Percentiles rank a stretch among this genome's conserved stretches.
phyloP scores from a whole-genome alignment of 2,797 vertebrate species.

The Prionace glauca region DNA sequence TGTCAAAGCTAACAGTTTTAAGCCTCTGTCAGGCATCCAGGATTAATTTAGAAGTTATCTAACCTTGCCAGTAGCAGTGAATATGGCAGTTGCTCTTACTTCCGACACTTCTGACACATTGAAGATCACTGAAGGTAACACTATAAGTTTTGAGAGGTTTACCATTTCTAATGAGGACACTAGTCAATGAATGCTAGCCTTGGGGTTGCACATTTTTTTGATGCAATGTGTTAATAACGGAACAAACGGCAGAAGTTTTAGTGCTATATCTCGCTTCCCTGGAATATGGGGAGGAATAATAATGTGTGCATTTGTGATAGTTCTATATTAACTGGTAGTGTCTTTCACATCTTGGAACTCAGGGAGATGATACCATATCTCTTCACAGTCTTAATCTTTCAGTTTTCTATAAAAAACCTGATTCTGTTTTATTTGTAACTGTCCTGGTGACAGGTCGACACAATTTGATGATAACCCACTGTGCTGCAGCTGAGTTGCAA shows the following conservation, averaged over 20 bases:
- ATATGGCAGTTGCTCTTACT: not conserved
- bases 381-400: not conserved
- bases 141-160: not conserved
- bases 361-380: not conserved
- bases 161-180: slow-evolving; percentile 3
- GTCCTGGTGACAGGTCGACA: too few species aligned
- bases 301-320: not conserved
- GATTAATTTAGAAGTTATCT: not conserved
- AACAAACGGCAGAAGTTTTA: not conserved
- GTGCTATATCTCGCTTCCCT: not conserved
- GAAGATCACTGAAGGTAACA: not conserved
- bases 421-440: not conserved
- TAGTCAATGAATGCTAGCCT: not conserved
- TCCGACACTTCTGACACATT: not conserved
- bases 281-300: not conserved
- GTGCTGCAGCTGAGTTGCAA: not conserved
- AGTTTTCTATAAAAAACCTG: not conserved
- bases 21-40: not conserved
- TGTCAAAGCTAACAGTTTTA: not conserved
- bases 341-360: not conserved
- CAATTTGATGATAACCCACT: not conserved
- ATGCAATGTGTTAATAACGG: not conserved
- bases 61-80: slow-evolving; percentile 2
- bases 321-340: not conserved
- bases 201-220: not conserved